Evolutionary conservation across 2,797 vertebrate species (phyloP).

Genomic region (Hylomyscus alleni): DNA sequence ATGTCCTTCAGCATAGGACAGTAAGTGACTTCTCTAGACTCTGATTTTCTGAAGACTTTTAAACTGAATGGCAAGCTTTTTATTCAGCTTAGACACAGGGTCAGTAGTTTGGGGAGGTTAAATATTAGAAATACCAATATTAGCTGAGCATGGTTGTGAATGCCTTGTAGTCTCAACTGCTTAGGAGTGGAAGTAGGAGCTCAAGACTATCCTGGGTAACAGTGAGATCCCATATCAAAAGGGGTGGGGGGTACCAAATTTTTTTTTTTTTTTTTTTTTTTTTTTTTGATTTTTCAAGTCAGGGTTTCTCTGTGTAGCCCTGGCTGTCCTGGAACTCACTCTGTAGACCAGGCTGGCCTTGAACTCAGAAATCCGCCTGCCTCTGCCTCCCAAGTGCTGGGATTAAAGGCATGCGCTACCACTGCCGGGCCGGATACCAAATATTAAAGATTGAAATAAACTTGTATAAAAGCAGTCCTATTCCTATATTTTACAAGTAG

Average conservation of each 20-base stretch:
- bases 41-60: constrained; percentile 19
- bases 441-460: background rate
- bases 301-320: no score
- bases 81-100: background rate
- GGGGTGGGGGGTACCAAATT: background rate
- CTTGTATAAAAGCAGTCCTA: background rate
- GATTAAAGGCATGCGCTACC: no score
- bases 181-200: background rate
- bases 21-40: background rate
- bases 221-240: background rate
- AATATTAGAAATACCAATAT: constrained; percentile 24
- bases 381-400: no score
- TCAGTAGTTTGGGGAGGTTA: background rate
- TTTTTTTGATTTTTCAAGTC: no score
- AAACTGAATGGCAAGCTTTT: background rate
- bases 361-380: no score
- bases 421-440: background rate
- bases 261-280: no score
- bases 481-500: background rate
- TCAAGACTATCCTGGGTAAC: background rate
- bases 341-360: no score
- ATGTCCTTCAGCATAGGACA: background rate
- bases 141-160: background rate
- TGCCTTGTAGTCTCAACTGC: background rate
- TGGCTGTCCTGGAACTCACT: no score